phyloP scores from a whole-genome alignment of 1,140 invertebrate species.

The Uloborus diversus region DNA sequence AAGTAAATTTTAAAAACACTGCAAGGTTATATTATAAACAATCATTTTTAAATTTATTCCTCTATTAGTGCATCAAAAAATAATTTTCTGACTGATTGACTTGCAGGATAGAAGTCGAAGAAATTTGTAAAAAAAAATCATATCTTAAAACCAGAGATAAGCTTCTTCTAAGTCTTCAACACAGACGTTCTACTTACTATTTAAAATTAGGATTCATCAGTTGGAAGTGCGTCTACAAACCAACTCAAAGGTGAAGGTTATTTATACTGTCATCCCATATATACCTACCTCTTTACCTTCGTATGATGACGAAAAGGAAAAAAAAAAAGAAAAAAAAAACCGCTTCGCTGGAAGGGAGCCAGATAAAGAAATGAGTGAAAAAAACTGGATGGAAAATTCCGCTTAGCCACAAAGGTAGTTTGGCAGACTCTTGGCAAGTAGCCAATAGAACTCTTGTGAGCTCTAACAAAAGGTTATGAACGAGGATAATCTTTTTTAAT shows the following conservation, averaged over 20 bases:
- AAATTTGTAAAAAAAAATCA: too few species aligned
- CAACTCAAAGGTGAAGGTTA: not conserved
- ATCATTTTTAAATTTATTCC: too few species aligned
- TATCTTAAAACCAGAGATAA: too few species aligned
- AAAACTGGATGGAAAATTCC: not conserved
- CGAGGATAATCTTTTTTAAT: not conserved
- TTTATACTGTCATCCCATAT: not conserved
- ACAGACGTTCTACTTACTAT: not conserved
- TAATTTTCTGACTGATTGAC: too few species aligned
- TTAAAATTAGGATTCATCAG: not conserved
- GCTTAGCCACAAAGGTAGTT: conserved; percentile 47
- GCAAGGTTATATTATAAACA: too few species aligned
- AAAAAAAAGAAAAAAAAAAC: not conserved
- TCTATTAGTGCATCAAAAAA: too few species aligned
- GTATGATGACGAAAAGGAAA: not conserved
- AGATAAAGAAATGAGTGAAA: not conserved
- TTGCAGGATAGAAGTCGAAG: too few species aligned
- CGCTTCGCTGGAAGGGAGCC: conserved; percentile 13
- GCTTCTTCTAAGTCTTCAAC: not conserved
- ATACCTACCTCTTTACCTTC: conserved; percentile 7
- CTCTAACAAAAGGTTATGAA: conserved; percentile 34
- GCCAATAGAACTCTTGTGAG: conserved; percentile 34
- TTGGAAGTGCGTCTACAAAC: not conserved
- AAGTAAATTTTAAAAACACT: too few species aligned
- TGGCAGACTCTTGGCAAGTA: conserved; percentile 20